Base-by-base conservation (phyloP, 1,140 invertebrate species). In the Drosophila sproati region DNA sequence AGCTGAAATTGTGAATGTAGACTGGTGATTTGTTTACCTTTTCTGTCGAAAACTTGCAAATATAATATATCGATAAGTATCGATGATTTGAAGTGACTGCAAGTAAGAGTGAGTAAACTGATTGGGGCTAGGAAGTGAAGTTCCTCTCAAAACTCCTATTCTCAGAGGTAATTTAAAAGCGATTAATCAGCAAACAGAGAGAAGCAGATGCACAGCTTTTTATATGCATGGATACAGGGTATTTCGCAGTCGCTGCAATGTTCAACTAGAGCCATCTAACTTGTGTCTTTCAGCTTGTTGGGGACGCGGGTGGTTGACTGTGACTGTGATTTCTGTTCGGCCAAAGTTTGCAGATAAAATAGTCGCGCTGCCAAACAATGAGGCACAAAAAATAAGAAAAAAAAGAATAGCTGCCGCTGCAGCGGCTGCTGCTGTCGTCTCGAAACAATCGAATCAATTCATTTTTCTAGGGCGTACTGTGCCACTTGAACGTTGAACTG, bases 401-500 rank as follows among this genome's bases (percentile, higher is more conserved):
- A 48, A 12, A 41, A 45, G 39, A 59, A 59, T 59, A 34, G 56
- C 41, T 37, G 28, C 8, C 3, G 50, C 32, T 37, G 28, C 8
- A 3, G 50, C 32, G 6, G 64, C 28, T 12, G 61, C 12, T 4
- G 37, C 48, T 8, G 71, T 39, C 35, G 74, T 41, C 34, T 55
- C 68, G 56, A 91, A 81, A 91, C 89, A 91, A 91, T 91, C 89
- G 89, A 91, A 91, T 91, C 83, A 91, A 91, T 91, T 91, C 89
- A 91, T 91, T 90, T 88, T 90, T 90, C 86, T 91, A 91, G 88
- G 80, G 88, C 82, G 88, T 91, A 87, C 82, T 80, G 64, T 92
- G 91, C 91, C 91, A 92, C 91, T 92, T 92, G 91, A 92, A 92
- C 91, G 91, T 92, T 92, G 91, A 92, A 92, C 91, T 91, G 91